Evolutionary conservation across 2,888 invertebrate genomes (phyloP).

Genomic region (Agrenia bidenticulata): DNA sequence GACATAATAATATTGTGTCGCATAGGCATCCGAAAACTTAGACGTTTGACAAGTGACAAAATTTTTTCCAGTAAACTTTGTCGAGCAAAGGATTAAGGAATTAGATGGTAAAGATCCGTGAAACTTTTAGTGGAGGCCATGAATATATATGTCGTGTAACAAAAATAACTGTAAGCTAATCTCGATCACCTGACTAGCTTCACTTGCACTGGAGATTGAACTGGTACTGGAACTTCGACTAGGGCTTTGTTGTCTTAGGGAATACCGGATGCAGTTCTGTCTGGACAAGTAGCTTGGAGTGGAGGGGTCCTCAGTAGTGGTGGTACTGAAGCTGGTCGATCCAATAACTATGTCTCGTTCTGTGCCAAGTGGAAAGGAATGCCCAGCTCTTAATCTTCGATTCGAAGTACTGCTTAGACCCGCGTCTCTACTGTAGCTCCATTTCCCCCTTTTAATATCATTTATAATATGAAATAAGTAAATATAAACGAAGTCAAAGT

Average conservation of each 20-base stretch:
- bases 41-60: too few relatives aligned
- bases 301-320: neutral
- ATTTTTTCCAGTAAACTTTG: too few relatives aligned
- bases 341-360: neutral
- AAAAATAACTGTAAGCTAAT: too few relatives aligned
- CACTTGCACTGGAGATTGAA: slow-evolving; percentile 48
- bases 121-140: too few relatives aligned
- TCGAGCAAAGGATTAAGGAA: too few relatives aligned
- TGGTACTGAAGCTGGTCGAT: neutral
- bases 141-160: too few relatives aligned
- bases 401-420: neutral
- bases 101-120: too few relatives aligned
- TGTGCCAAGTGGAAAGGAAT: slow-evolving; percentile 4
- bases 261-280: slow-evolving; percentile 15
- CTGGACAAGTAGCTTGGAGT: slow-evolving; percentile 4
- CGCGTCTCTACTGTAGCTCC: neutral
- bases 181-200: slow-evolving; percentile 48
- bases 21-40: too few relatives aligned
- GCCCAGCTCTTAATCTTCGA: neutral
- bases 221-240: slow-evolving; percentile 19
- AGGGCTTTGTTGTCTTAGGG: neutral
- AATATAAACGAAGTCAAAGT: too few relatives aligned
- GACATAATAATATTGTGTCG: too few relatives aligned
- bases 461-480: too few relatives aligned
- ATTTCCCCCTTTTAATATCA: neutral